These are phyloP conservation scores for Sciaenops ocellatus DNA, from an alignment of 2,797 vertebrate genomes.

Conservation along the genomic window DNA sequence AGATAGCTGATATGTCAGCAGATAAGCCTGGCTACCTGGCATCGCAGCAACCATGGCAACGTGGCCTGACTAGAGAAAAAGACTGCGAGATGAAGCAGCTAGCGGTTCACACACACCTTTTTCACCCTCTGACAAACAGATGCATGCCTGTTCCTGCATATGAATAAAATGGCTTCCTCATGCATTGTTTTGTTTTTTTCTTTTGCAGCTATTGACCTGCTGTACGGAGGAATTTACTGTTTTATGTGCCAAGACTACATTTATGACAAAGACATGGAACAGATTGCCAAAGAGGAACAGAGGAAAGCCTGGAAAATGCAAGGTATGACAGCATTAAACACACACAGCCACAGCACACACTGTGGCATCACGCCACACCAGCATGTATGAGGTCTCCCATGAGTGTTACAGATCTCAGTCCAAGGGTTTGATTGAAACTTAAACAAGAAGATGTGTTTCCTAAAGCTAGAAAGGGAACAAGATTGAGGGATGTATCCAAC, in stretches of 20 bases:
- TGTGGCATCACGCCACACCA: not conserved
- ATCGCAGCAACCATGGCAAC: conserved; percentile 43
- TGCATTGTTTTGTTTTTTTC: not conserved
- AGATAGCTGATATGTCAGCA: conserved; percentile 50
- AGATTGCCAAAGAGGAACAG: conserved; percentile 99
- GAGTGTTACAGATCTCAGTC: not conserved
- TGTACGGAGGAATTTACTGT: conserved; percentile 98
- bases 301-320: conserved; percentile 98
- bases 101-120: conserved; percentile 4
- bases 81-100: conserved; percentile 24
- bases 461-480: not conserved
- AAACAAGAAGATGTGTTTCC: not conserved
- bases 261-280: conserved; percentile 99
- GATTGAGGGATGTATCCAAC: no score
- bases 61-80: conserved; percentile 24
- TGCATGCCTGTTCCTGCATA: conserved; percentile 7
- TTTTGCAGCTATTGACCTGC: conserved; percentile 93
- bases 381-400: not conserved
- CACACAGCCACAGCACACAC: no score
- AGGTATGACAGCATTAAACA: conserved; percentile 82
- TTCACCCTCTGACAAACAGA: conserved; percentile 2
- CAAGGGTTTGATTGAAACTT: not conserved
- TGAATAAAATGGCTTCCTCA: not conserved
- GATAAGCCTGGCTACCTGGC: conserved; percentile 47
- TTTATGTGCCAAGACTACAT: conserved; percentile 99